A percentile compares a stretch with the other conserved stretches of the same genome.
Conservation (phyloP, 2,797 vertebrate genomes). For the Cuniculus paca region DNA sequence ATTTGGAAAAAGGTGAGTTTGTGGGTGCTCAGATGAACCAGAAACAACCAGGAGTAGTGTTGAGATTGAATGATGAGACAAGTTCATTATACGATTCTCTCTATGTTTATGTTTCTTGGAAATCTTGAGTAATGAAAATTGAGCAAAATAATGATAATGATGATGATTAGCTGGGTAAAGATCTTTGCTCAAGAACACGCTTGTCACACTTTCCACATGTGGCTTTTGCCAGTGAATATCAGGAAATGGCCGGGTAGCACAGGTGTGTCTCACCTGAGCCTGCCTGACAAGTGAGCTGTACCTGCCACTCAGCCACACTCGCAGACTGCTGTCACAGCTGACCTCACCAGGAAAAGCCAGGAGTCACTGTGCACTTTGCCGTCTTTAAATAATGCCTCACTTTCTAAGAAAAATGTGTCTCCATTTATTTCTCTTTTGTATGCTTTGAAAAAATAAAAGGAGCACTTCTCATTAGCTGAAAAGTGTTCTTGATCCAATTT, state of each 20-base stretch:
- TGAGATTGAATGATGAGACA: neutral
- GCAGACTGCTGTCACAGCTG: neutral
- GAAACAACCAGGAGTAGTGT: neutral
- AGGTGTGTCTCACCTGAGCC: neutral
- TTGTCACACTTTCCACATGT: neutral
- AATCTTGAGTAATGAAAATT: neutral
- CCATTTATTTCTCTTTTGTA: neutral
- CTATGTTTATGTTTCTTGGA: neutral
- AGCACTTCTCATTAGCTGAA: conserved; percentile 55
- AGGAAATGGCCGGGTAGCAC: neutral
- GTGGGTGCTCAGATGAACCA: neutral
- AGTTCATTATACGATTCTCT: neutral
- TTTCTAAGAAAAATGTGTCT: neutral
- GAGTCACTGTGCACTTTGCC: neutral
- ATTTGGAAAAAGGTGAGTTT: neutral
- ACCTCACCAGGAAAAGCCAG: neutral
- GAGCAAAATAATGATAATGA: neutral
- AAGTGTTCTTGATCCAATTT: conserved; percentile 23
- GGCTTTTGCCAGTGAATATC: neutral
- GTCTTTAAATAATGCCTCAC: conserved; percentile 13
- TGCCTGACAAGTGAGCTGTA: neutral
- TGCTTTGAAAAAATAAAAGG: conserved; percentile 56
- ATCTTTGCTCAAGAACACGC: neutral
- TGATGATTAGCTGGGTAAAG: neutral
- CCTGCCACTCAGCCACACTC: too few species aligned